These are phyloP conservation scores for Dasysyrphus albostriatus DNA, from an alignment of 2,888 invertebrate genomes.

Conservation along the genomic window DNA sequence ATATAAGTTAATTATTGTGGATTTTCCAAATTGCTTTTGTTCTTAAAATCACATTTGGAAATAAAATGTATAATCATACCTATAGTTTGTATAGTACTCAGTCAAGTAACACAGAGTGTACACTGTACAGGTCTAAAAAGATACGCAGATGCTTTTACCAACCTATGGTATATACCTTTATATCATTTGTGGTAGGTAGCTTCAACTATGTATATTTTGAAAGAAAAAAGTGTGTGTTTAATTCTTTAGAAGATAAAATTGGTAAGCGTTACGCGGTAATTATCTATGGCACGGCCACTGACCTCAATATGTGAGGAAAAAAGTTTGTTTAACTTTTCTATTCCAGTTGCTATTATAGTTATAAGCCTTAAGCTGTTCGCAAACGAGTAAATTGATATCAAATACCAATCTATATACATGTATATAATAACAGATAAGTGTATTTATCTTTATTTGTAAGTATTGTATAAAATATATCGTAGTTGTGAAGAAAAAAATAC, in stretches of 20 bases:
- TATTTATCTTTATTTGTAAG: neutral
- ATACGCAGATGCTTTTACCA: conserved; percentile 33
- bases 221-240: conserved; percentile 52
- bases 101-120: neutral
- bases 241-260: conserved; percentile 62
- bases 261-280: conserved; percentile 63
- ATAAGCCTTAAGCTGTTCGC: conserved; percentile 27
- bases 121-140: neutral
- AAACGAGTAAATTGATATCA: neutral
- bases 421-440: neutral
- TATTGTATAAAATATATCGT: conserved; percentile 27
- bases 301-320: conserved; percentile 48
- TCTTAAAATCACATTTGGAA: too few species aligned
- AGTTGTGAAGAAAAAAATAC: neutral
- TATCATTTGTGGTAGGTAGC: neutral
- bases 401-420: neutral
- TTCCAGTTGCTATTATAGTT: conserved; percentile 47
- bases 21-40: too few species aligned
- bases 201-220: conserved; percentile 44
- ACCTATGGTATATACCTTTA: neutral
- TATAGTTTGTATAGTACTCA: neutral
- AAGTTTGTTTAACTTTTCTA: conserved; percentile 36
- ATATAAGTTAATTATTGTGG: too few species aligned
- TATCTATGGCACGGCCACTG: conserved; percentile 61
- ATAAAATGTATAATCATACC: too few species aligned